Evolutionary conservation across 2,888 invertebrate genomes (phyloP).

Genomic region (Homarus gammarus): DNA sequence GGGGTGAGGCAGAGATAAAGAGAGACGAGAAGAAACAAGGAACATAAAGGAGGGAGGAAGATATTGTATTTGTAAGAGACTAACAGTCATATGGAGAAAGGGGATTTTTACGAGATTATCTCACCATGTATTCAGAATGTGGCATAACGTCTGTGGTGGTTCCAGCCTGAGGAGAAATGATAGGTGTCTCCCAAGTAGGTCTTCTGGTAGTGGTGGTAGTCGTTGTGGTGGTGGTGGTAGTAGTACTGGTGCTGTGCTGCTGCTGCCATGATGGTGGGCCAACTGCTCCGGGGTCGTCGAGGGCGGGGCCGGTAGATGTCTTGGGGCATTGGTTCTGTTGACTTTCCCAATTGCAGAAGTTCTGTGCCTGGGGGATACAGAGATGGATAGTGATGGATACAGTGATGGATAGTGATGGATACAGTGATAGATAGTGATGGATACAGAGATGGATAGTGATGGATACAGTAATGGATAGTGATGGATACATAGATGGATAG

Average conservation of each 20-base stretch:
- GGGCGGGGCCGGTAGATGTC: too few species aligned
- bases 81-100: neutral
- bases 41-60: too few species aligned
- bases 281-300: neutral
- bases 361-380: too few species aligned
- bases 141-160: neutral
- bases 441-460: too few species aligned
- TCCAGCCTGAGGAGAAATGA: neutral
- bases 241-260: neutral
- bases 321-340: too few species aligned
- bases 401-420: too few species aligned
- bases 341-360: too few species aligned
- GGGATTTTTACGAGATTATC: neutral
- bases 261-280: neutral
- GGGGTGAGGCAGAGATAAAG: neutral
- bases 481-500: too few species aligned
- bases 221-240: neutral
- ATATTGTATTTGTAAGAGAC: neutral
- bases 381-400: too few species aligned
- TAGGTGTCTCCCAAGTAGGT: neutral
- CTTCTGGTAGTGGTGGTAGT: neutral
- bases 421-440: too few species aligned
- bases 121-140: conserved; percentile 3
- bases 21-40: neutral
- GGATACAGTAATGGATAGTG: too few species aligned